phyloP scores from a whole-genome alignment of 2,113 vertebrate genomes.

The Macquaria australasica region DNA sequence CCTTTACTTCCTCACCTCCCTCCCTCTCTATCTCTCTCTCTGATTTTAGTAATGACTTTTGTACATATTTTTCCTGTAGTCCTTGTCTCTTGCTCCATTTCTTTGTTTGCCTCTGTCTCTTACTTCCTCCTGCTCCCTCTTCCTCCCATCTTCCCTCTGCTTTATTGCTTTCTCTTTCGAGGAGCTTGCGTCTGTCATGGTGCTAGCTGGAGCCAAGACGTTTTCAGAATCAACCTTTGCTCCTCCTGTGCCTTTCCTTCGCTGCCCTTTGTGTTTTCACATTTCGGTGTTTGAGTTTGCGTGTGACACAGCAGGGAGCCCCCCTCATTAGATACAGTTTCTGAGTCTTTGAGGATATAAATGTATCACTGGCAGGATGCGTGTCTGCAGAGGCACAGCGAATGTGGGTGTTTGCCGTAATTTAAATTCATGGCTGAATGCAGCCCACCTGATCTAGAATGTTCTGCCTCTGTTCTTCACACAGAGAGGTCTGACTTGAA shows the following conservation, averaged over 20 bases:
- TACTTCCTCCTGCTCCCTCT: not conserved
- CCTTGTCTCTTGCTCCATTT: not conserved
- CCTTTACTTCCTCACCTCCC: slow-evolving; percentile 1
- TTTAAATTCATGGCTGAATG: slow-evolving; percentile 74
- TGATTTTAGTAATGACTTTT: slow-evolving; percentile 9
- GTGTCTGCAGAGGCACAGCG: slow-evolving; percentile 61
- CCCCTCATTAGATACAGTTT: slow-evolving; percentile 65
- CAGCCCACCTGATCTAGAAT: slow-evolving; percentile 72
- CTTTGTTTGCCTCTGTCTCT: slow-evolving; percentile 37
- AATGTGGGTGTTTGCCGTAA: slow-evolving; percentile 70
- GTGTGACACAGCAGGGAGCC: slow-evolving; percentile 64
- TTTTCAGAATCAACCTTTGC: slow-evolving; percentile 57
- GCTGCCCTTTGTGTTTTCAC: slow-evolving; percentile 36
- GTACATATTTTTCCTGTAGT: not conserved
- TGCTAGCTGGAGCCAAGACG: slow-evolving; percentile 1
- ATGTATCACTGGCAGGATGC: slow-evolving; percentile 57
- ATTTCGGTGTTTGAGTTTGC: slow-evolving; percentile 62
- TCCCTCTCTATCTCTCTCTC: not conserved
- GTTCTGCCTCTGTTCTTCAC: slow-evolving; percentile 68
- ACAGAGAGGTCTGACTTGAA: slow-evolving; percentile 58
- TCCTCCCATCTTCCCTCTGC: slow-evolving; percentile 8
- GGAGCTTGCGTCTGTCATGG: slow-evolving; percentile 35
- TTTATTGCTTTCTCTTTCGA: slow-evolving; percentile 44
- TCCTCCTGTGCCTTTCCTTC: slow-evolving; percentile 18
- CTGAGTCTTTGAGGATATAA: slow-evolving; percentile 65